These are phyloP conservation scores for Dolichallabes microphthalmus DNA, from an alignment of 2,113 vertebrate genomes.

Conservation along the genomic window DNA sequence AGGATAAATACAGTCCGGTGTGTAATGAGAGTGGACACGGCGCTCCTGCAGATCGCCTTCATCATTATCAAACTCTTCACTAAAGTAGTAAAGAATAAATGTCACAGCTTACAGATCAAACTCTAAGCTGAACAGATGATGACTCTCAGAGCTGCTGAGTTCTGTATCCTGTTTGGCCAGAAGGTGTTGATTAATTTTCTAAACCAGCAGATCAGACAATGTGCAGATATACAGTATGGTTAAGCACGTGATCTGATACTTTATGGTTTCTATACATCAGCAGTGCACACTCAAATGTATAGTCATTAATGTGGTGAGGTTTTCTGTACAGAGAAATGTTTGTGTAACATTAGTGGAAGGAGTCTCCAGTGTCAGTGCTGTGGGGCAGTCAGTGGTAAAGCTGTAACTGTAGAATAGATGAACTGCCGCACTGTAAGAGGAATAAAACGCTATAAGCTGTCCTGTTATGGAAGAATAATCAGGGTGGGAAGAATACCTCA, in stretches of 20 bases:
- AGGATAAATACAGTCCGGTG: constrained; percentile 63
- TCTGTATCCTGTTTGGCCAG: neutral
- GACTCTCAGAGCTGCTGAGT: neutral
- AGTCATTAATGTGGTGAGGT: too few species aligned
- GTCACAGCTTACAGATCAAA: too few species aligned
- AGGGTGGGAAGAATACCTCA: neutral
- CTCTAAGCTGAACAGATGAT: too few species aligned
- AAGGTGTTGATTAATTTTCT: too few species aligned
- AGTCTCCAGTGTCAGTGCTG: too few species aligned
- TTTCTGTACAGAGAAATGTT: too few species aligned
- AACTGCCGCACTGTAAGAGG: neutral
- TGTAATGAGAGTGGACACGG: constrained; percentile 67
- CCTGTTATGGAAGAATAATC: neutral
- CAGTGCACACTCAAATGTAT: too few species aligned
- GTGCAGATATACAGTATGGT: too few species aligned
- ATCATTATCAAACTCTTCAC: neutral
- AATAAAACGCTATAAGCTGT: neutral
- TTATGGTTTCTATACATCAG: too few species aligned
- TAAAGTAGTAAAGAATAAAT: neutral
- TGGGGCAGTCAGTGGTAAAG: neutral
- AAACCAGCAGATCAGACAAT: too few species aligned
- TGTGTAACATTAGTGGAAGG: too few species aligned
- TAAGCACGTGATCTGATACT: neutral
- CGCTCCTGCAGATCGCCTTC: constrained; percentile 14
- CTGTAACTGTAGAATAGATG: neutral